phyloP scores from a whole-genome alignment of 2,888 invertebrate species.

The Drosophila prostipennis region DNA sequence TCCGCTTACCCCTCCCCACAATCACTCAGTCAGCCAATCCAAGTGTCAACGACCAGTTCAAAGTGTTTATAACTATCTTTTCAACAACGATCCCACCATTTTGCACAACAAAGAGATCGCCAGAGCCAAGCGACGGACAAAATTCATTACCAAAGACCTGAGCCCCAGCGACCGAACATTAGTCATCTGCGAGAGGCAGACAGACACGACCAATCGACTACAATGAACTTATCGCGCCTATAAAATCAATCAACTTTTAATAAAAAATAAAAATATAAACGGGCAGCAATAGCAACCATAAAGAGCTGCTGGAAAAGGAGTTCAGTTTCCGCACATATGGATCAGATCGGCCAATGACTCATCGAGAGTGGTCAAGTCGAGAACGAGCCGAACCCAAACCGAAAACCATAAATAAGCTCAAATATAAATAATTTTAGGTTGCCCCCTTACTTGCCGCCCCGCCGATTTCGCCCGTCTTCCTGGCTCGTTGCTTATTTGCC shows the following conservation, averaged over 20 bases:
- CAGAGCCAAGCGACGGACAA: slow-evolving; percentile 5
- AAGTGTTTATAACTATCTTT: slow-evolving; percentile 66
- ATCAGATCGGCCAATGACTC: slow-evolving; percentile 55
- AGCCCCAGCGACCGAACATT: slow-evolving; percentile 49
- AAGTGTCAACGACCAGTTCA: slow-evolving; percentile 35
- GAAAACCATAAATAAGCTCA: slow-evolving; percentile 70
- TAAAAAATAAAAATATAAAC: slow-evolving; percentile 33
- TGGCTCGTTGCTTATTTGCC: slow-evolving; percentile 61
- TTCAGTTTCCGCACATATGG: slow-evolving; percentile 65
- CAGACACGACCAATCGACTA: slow-evolving; percentile 45
- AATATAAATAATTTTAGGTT: slow-evolving; percentile 53
- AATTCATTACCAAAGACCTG: slow-evolving; percentile 38
- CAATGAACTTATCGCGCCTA: slow-evolving; percentile 73
- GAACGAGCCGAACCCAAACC: slow-evolving; percentile 48
- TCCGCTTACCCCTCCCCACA: not conserved
- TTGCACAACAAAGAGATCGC: slow-evolving; percentile 63
- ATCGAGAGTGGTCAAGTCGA: slow-evolving; percentile 55
- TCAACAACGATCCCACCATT: slow-evolving; percentile 35
- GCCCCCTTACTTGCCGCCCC: slow-evolving; percentile 28
- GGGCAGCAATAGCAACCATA: slow-evolving; percentile 56
- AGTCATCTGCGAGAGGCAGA: slow-evolving; percentile 61
- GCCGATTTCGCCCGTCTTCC: slow-evolving; percentile 30
- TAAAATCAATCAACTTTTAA: slow-evolving; percentile 73
- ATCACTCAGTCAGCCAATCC: slow-evolving; percentile 1
- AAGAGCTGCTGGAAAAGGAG: slow-evolving; percentile 64